Evolutionary conservation across 1,140 invertebrate genomes (phyloP).

Genomic region (Drosophila nebulosa): DNA sequence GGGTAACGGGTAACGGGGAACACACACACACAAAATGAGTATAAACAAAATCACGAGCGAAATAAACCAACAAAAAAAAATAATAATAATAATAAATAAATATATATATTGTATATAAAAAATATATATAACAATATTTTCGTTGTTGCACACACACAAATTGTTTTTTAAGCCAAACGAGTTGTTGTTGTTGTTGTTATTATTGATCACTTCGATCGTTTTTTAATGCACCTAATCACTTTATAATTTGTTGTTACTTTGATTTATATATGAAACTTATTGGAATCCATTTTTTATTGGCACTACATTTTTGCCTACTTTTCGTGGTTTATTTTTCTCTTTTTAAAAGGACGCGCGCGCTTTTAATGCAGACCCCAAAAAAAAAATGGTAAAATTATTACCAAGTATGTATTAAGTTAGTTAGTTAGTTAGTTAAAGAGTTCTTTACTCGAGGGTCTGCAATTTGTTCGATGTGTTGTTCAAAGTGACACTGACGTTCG

Average conservation of each 20-base stretch:
- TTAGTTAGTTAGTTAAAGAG: too few species aligned
- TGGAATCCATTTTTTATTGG: background rate
- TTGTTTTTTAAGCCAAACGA: conserved; percentile 48
- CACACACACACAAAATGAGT: too few species aligned
- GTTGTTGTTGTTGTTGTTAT: background rate
- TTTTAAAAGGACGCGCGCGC: conserved; percentile 27
- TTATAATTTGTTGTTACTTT: conserved; percentile 61
- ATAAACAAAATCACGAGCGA: conserved; percentile 2
- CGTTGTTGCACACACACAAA: conserved; percentile 33
- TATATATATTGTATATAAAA: background rate
- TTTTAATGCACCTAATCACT: conserved; percentile 72
- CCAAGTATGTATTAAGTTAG: too few species aligned
- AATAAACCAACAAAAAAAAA: too few species aligned
- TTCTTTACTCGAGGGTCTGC: conserved; percentile 13
- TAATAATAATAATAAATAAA: background rate
- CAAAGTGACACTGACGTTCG: conserved; percentile 35
- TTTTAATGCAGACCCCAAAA: background rate
- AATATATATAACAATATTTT: background rate
- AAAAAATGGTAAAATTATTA: too few species aligned
- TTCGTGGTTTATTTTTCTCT: conserved; percentile 45
- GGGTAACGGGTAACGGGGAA: too few species aligned
- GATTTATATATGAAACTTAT: conserved; percentile 19
- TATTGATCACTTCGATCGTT: conserved; percentile 39
- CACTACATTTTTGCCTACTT: conserved; percentile 56
- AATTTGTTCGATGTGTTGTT: conserved; percentile 10